Conservation (phyloP, 2,888 invertebrate genomes). For the Leptopilina myrica region DNA sequence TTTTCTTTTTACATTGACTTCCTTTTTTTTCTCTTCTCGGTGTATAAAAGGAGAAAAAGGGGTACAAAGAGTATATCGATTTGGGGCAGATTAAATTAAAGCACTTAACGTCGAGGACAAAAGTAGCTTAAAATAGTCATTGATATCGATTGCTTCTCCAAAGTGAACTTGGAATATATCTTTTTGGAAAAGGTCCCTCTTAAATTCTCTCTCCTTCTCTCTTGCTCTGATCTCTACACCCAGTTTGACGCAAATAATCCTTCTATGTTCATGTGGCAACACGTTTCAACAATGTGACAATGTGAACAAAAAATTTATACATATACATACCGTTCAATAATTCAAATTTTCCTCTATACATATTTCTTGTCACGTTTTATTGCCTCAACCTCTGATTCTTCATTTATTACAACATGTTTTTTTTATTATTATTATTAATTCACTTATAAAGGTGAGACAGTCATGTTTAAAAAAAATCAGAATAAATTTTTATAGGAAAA, state of each 20-base stretch:
- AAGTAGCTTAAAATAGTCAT: constrained; percentile 36
- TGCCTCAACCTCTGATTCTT: neutral
- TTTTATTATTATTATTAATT: too few relatives aligned
- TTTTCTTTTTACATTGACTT: too few relatives aligned
- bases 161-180: constrained; percentile 8
- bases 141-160: constrained; percentile 28
- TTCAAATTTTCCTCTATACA: constrained; percentile 9
- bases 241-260: constrained; percentile 4
- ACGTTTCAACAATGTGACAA: constrained; percentile 30
- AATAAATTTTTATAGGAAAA: too few relatives aligned
- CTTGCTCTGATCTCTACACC: too few relatives aligned
- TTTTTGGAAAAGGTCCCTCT: constrained; percentile 23
- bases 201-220: neutral
- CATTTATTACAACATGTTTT: neutral
- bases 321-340: constrained; percentile 17
- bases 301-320: neutral
- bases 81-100: constrained; percentile 47
- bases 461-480: too few relatives aligned
- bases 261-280: neutral
- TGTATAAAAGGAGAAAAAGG: neutral
- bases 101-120: constrained; percentile 35
- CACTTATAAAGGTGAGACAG: too few relatives aligned
- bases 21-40: neutral
- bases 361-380: constrained; percentile 28
- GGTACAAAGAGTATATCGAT: constrained; percentile 39